These are phyloP conservation scores for Aurelia sp. DNA, from an alignment of 30 jellyfish, hydroid and myxozoan genomes.

Conservation along the genomic window DNA sequence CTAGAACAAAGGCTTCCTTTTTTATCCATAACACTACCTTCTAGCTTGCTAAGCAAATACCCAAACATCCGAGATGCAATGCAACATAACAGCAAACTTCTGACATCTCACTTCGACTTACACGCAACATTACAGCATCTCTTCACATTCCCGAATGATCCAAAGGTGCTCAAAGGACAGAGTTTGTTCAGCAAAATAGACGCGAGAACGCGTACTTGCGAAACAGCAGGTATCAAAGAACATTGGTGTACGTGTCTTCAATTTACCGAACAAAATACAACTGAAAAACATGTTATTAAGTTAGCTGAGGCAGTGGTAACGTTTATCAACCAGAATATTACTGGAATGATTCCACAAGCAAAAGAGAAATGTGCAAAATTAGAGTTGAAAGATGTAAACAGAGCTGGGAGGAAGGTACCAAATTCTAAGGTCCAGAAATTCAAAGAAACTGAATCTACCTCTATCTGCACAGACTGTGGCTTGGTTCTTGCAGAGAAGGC, in stretches of 20 bases:
- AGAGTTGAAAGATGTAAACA: background rate
- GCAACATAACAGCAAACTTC: conserved; percentile 9
- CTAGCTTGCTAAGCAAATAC: conserved; percentile 6
- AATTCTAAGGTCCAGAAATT: background rate
- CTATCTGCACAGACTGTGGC: background rate
- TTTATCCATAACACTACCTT: conserved; percentile 46
- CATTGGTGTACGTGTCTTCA: conserved; percentile 82
- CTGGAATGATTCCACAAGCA: background rate
- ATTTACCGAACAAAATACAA: background rate
- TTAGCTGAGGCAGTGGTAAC: conserved; percentile 17
- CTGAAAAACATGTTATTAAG: background rate
- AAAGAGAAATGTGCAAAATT: background rate
- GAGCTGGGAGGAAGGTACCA: conserved; percentile 37
- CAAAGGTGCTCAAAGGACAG: conserved; percentile 40
- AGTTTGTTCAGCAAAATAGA: conserved; percentile 71
- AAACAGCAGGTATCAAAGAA: conserved; percentile 59
- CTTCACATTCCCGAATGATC: conserved; percentile 32
- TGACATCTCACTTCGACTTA: conserved; percentile 67
- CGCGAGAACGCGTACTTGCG: conserved; percentile 63
- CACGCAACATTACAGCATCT: conserved; percentile 64
- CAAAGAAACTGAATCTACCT: background rate
- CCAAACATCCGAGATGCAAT: conserved; percentile 5
- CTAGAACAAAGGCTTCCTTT: conserved; percentile 67
- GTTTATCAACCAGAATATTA: background rate
- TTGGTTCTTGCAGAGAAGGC: background rate